A percentile compares a stretch with the other conserved stretches of the same genome.
Evolutionary conservation across 2,888 invertebrate species (phyloP).

Genomic region (Stegophylla sp.): DNA sequence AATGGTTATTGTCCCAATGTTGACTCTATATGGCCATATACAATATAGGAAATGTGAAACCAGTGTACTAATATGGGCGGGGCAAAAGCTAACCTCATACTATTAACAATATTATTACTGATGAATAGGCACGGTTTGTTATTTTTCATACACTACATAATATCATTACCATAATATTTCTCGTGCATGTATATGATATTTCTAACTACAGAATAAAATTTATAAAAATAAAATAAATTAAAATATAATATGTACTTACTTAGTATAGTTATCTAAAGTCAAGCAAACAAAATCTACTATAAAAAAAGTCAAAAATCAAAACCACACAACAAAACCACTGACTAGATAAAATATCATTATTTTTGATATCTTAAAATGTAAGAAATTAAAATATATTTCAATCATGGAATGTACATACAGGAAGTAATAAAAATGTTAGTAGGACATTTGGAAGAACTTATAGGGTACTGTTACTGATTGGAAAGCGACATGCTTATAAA

Average conservation of each 20-base stretch:
- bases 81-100: constrained; percentile 36
- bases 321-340: constrained; percentile 51
- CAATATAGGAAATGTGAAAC: constrained; percentile 49
- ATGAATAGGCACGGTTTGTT: constrained; percentile 26
- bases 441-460: constrained; percentile 56
- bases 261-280: constrained; percentile 27
- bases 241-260: constrained; percentile 14
- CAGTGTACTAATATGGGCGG: constrained; percentile 49
- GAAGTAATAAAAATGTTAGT: constrained; percentile 58
- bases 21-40: constrained; percentile 38
- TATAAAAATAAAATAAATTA: constrained; percentile 36
- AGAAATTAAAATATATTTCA: constrained; percentile 39
- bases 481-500: constrained; percentile 32
- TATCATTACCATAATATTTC: constrained; percentile 34
- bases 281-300: constrained; percentile 51
- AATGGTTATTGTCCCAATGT: constrained; percentile 41
- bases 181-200: not conserved
- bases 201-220: constrained; percentile 47
- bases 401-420: constrained; percentile 28
- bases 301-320: constrained; percentile 37
- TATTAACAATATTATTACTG: constrained; percentile 32
- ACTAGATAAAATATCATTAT: constrained; percentile 48
- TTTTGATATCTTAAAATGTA: constrained; percentile 54
- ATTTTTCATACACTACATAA: constrained; percentile 8
- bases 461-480: constrained; percentile 46